phyloP scores from a whole-genome alignment of 2,797 vertebrate species.

The Pogonophryne albipinna region DNA sequence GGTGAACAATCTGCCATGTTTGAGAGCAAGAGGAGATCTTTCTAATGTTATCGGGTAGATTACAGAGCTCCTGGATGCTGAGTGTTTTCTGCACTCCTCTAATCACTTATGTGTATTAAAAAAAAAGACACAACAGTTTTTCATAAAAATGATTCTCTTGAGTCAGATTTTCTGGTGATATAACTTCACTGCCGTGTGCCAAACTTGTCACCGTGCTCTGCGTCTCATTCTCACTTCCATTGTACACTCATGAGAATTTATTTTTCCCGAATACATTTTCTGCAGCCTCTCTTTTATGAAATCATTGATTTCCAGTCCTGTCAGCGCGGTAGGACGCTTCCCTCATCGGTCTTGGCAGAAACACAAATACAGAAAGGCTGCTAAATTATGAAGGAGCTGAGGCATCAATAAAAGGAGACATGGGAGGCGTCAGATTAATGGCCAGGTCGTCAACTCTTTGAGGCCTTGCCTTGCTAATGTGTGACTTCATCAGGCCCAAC shows the following conservation, averaged over 20 bases:
- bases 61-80: slow-evolving; percentile 53
- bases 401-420: slow-evolving; percentile 69
- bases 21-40: slow-evolving; percentile 57
- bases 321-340: slow-evolving; percentile 66
- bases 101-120: slow-evolving; percentile 55
- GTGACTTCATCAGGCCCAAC: slow-evolving; percentile 57
- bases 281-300: slow-evolving; percentile 65
- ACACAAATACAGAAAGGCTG: slow-evolving; percentile 71
- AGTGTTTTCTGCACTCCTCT: slow-evolving; percentile 56
- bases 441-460: slow-evolving; percentile 68
- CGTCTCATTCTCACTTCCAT: slow-evolving; percentile 52
- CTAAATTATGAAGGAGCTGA: slow-evolving; percentile 81
- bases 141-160: slow-evolving; percentile 32
- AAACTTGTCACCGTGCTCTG: slow-evolving; percentile 47
- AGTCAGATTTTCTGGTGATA: slow-evolving; percentile 49
- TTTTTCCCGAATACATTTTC: slow-evolving; percentile 67
- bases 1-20: slow-evolving; percentile 38
- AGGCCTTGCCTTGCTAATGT: slow-evolving; percentile 56
- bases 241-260: slow-evolving; percentile 62
- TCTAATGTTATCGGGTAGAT: slow-evolving; percentile 71
- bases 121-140: slow-evolving; percentile 4
- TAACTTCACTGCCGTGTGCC: slow-evolving; percentile 41
- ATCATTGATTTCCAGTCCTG: slow-evolving; percentile 77
- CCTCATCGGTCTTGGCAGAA: slow-evolving; percentile 70
- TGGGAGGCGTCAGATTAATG: slow-evolving; percentile 74